Percentiles rank a stretch among this genome's conserved stretches.
Conservation (phyloP, 2,888 invertebrate genomes). For the Tachystola acroxantha region DNA sequence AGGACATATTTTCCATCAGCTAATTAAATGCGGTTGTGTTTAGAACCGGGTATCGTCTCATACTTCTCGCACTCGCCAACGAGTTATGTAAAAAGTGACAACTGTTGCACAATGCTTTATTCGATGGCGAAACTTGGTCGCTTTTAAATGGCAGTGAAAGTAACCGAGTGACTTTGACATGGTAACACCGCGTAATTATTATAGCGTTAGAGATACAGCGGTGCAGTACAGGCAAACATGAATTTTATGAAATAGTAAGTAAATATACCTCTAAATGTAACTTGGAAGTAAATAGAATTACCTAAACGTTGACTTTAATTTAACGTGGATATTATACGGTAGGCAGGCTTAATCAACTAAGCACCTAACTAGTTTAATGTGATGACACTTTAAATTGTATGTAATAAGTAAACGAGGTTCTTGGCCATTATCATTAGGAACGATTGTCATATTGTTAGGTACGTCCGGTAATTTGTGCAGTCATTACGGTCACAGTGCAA, state of each 20-base stretch:
- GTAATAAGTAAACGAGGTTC: constrained; percentile 30
- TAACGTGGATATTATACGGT: no score
- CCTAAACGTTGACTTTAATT: no score
- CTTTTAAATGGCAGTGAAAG: constrained; percentile 73
- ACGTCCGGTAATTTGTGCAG: constrained; percentile 24
- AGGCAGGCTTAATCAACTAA: no score
- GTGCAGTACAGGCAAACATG: no score
- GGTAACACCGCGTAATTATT: constrained; percentile 38
- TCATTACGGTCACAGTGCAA: constrained; percentile 19
- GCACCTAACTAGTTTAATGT: no score
- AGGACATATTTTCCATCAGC: no score
- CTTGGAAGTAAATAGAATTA: no score
- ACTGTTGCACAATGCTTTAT: constrained; percentile 70
- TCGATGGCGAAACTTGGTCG: constrained; percentile 70
- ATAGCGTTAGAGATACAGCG: constrained; percentile 20
- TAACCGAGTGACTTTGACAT: constrained; percentile 68
- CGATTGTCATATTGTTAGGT: constrained; percentile 20
- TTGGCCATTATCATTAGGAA: constrained; percentile 33
- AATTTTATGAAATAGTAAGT: no score
- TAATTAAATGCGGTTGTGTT: constrained; percentile 5
- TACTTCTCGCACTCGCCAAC: constrained; percentile 26
- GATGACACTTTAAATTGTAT: no score
- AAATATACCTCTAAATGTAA: no score
- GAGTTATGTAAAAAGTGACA: constrained; percentile 72
- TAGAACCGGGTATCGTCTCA: constrained; percentile 16